Base-by-base conservation (phyloP, 1,140 invertebrate species). In the Euura lappo region DNA sequence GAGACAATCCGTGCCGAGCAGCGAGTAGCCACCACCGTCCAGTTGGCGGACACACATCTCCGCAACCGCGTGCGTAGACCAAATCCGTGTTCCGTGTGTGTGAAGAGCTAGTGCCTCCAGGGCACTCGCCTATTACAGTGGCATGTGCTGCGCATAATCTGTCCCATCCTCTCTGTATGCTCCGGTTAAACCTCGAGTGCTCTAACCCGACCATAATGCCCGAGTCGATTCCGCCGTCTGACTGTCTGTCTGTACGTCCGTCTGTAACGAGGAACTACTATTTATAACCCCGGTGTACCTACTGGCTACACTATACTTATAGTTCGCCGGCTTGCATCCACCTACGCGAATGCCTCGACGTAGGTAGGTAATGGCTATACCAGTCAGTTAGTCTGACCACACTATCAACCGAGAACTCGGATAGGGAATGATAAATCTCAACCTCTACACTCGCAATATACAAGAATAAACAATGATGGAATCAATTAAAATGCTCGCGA, bases 121-220 rank as follows among this genome's bases (percentile, higher is more conserved):
- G 51, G 51, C 51, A 60, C 51, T 60, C 70, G 78, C 79, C 80
- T 81, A 79, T 81, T 82, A 82, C 78, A 77, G 77, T 79, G 78
- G 78, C 81, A 79, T 81, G 78, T 81, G 81, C 51, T 8, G 8
- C 80, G 79, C 78, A 78, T 82, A 82, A 82, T 82, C 80, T 80
- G 71, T 79, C 78, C 79, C 81, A 79, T 82, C 79, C 81, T 80
- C 81, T 79, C 74, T 71, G 73, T 2, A 60, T 60, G 51, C 51
- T n/a, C 51, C 8, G 51, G 13, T 60, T 60, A 8, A 11, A 60
- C 28, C 51, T 8, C 51, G 51, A 28, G 28, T 60, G 8, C 51
- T 60, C 51, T 6, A 60, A 28, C 51, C 10, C 8, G 13, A 60
- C 51, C 13, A 60, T 28, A 28, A 28, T 60, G 51, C 51, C 13